Evolutionary conservation across 2,797 vertebrate species (phyloP).

Genomic region (Botia almorhae): DNA sequence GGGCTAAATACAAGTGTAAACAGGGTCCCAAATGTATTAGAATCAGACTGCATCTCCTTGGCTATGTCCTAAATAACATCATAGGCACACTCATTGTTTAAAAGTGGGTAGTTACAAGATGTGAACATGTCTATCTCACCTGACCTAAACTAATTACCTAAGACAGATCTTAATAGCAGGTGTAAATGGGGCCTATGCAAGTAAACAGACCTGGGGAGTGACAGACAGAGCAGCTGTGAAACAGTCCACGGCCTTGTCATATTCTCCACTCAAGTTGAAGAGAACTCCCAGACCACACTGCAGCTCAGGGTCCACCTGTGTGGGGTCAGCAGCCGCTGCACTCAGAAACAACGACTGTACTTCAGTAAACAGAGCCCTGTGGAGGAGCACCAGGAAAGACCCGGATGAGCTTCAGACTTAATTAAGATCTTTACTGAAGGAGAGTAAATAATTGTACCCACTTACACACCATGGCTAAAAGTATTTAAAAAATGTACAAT

Average conservation of each 20-base stretch:
- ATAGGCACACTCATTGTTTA: background rate
- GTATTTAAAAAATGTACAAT: background rate
- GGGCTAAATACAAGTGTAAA: background rate
- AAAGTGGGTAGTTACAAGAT: background rate
- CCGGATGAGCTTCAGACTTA: background rate
- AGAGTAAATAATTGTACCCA: no score
- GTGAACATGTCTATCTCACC: background rate
- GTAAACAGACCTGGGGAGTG: constrained; percentile 75
- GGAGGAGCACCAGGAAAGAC: background rate
- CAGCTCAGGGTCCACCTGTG: constrained; percentile 91
- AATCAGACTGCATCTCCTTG: background rate
- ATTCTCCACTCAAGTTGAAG: constrained; percentile 97
- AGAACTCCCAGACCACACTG: constrained; percentile 97
- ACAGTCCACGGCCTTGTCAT: constrained; percentile 97
- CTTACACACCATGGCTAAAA: background rate
- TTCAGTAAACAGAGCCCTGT: constrained; percentile 89
- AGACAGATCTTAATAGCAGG: background rate
- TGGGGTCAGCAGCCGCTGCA: constrained; percentile 87
- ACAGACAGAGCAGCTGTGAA: constrained; percentile 88
- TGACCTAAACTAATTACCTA: background rate
- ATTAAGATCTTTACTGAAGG: background rate
- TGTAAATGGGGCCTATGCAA: background rate
- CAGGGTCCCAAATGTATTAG: background rate
- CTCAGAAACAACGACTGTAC: constrained; percentile 91
- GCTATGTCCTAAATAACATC: background rate